These are phyloP conservation scores for Lamellibrachia luymesi DNA, from an alignment of 1,140 invertebrate species.

Conservation along the genomic window DNA sequence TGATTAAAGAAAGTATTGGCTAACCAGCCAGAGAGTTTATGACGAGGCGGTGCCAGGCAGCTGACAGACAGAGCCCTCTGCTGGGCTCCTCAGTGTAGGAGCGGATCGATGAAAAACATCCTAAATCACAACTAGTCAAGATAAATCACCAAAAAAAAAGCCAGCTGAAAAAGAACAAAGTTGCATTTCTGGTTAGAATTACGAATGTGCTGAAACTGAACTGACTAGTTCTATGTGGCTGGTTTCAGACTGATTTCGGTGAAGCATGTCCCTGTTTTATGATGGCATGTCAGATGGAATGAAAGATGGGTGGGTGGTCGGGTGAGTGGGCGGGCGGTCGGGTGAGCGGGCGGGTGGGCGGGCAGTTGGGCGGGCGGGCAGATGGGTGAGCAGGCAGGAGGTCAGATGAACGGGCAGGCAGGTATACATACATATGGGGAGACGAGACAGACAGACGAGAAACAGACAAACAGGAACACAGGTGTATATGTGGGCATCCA, in stretches of 20 bases:
- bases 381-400: too few species aligned
- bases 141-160: neutral
- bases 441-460: too few species aligned
- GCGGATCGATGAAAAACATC: neutral
- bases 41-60: neutral
- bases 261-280: neutral
- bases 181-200: neutral
- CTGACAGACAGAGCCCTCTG: conserved; percentile 2
- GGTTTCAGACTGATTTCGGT: neutral
- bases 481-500: too few species aligned
- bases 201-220: neutral
- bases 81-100: neutral
- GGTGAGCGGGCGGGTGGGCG: too few species aligned
- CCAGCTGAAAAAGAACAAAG: neutral
- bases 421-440: too few species aligned
- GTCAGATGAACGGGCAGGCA: too few species aligned
- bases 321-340: too few species aligned
- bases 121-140: neutral
- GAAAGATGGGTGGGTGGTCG: neutral
- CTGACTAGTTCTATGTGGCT: neutral
- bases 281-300: neutral
- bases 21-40: neutral
- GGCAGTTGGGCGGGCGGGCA: too few species aligned
- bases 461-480: neutral
- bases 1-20: neutral